phyloP scores from a whole-genome alignment of 2,888 invertebrate species.

The Zhengitettix transpicula region DNA sequence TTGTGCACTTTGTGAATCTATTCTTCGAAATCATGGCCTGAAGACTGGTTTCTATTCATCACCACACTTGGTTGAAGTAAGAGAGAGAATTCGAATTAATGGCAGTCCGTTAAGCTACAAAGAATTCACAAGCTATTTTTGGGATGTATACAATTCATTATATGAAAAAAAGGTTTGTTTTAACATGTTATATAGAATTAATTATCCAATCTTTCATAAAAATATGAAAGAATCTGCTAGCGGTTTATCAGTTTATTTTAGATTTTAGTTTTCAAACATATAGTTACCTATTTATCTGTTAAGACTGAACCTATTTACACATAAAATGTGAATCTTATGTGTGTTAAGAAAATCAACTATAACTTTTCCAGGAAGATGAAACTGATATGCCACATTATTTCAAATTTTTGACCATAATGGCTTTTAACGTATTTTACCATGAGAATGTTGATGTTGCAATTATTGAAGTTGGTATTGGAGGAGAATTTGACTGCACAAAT shows the following conservation, averaged over 20 bases:
- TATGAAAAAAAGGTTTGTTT: constrained; percentile 27
- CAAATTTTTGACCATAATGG: constrained; percentile 81
- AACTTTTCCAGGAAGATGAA: constrained; percentile 31
- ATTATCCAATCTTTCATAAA: too few species aligned
- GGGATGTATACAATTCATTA: constrained; percentile 55
- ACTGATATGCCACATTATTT: constrained; percentile 86
- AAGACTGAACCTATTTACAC: too few species aligned
- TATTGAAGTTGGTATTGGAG: constrained; percentile 95
- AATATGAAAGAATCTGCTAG: too few species aligned
- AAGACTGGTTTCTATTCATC: constrained; percentile 92
- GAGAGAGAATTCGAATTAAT: constrained; percentile 80
- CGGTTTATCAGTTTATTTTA: too few species aligned
- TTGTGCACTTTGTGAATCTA: constrained; percentile 81
- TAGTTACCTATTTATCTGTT: too few species aligned
- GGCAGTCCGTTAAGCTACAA: constrained; percentile 59
- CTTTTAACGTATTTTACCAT: constrained; percentile 70
- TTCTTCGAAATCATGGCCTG: constrained; percentile 66
- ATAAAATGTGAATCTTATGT: too few species aligned
- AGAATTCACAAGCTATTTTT: constrained; percentile 65
- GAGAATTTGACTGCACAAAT: constrained; percentile 87
- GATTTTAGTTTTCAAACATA: too few species aligned
- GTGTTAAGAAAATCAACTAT: background rate
- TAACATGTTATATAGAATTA: too few species aligned
- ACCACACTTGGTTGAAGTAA: constrained; percentile 81
- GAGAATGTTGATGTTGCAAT: constrained; percentile 84